Conservation (phyloP, 2,888 invertebrate genomes). For the Drosophila sordidula region DNA sequence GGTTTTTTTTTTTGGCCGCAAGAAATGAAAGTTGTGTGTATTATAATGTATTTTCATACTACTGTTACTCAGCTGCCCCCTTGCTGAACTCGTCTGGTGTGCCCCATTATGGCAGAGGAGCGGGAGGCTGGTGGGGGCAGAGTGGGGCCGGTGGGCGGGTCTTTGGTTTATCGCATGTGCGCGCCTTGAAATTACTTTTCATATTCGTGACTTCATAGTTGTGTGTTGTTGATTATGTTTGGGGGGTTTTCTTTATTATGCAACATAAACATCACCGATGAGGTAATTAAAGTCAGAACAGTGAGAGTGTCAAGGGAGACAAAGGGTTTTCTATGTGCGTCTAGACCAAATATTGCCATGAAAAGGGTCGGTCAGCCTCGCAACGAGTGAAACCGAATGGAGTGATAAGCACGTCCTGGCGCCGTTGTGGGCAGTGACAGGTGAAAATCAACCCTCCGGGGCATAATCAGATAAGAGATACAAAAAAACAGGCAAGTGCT, state of each 20-base stretch:
- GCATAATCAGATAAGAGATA: constrained; percentile 17
- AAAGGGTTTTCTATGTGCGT: background rate
- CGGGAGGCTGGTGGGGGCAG: constrained; percentile 13
- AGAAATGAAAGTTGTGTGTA: constrained; percentile 77
- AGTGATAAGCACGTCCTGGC: constrained; percentile 68
- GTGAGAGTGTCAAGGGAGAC: background rate
- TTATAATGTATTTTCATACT: constrained; percentile 76
- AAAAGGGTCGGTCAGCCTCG: constrained; percentile 8
- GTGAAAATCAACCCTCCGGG: constrained; percentile 49
- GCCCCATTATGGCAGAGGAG: background rate
- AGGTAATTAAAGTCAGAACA: constrained; percentile 45
- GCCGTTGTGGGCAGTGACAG: constrained; percentile 12
- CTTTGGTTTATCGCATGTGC: constrained; percentile 70
- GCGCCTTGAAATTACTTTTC: constrained; percentile 76
- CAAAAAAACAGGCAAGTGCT: constrained; percentile 39
- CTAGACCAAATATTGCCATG: constrained; percentile 6
- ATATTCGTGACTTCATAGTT: constrained; percentile 69
- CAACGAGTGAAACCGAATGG: constrained; percentile 28
- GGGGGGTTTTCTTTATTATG: constrained; percentile 54
- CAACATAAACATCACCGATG: constrained; percentile 57
- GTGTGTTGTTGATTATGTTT: constrained; percentile 19
- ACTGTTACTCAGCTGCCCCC: constrained; percentile 66
- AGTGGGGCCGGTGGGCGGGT: constrained; percentile 19
- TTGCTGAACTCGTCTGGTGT: constrained; percentile 27
- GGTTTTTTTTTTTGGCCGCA: constrained; percentile 49